phyloP scores from a whole-genome alignment of 2,797 vertebrate species.

The Rhinoraja longicauda region DNA sequence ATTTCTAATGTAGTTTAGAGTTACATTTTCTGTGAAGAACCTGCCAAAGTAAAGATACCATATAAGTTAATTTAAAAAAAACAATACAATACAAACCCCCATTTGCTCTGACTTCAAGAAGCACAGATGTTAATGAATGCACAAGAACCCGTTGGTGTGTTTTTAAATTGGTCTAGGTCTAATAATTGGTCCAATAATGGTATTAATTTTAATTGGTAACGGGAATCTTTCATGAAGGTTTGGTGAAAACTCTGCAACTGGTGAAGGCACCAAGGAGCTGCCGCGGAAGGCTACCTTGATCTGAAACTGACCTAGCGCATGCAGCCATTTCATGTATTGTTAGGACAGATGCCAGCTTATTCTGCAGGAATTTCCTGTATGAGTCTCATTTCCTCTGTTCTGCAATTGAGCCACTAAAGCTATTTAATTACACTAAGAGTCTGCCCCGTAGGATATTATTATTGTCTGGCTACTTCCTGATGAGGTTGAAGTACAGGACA shows the following conservation, averaged over 20 bases:
- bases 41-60: neutral
- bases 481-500: conserved; percentile 57
- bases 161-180: neutral
- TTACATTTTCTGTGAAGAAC: neutral
- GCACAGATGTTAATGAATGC: neutral
- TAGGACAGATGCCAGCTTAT: conserved; percentile 73
- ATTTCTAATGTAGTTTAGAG: neutral
- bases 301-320: conserved; percentile 2
- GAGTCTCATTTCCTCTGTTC: conserved; percentile 61
- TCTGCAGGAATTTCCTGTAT: conserved; percentile 89
- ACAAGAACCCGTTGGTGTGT: too few relatives aligned
- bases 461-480: conserved; percentile 85
- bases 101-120: neutral
- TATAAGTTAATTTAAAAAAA: too few relatives aligned
- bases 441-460: conserved; percentile 78
- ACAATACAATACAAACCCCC: neutral
- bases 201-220: neutral
- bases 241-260: too few relatives aligned
- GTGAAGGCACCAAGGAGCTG: neutral
- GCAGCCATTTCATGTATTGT: conserved; percentile 55
- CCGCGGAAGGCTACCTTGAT: neutral
- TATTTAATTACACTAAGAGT: conserved; percentile 72
- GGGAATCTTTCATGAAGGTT: neutral
- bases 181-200: neutral
- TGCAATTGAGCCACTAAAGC: conserved; percentile 65